Conservation (phyloP, 35 echinoderm and acorn worm species). For the Heliocidaris tuberculata region DNA sequence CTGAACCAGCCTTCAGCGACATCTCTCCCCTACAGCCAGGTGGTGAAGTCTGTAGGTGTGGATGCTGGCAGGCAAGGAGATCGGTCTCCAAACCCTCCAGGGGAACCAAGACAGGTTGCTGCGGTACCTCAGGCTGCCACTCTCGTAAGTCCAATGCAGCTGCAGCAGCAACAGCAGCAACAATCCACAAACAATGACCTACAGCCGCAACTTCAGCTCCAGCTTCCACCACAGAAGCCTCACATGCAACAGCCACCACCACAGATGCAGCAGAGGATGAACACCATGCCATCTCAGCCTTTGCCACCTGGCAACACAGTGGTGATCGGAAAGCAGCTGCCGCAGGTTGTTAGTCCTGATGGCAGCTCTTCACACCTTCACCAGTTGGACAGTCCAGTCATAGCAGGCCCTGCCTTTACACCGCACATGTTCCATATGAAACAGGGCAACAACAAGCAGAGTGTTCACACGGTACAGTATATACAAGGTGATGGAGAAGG, state of each 20-base stretch:
- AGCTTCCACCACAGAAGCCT: background rate
- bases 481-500: conserved; percentile 29
- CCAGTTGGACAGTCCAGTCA: conserved; percentile 8
- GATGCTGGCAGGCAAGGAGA: conserved; percentile 38
- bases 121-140: background rate
- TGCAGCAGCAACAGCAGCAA: conserved; percentile 14
- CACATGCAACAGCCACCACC: conserved; percentile 19
- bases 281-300: conserved; percentile 6
- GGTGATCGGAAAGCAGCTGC: conserved; percentile 28
- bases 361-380: background rate
- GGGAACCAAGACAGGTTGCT: background rate
- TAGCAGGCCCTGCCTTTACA: background rate
- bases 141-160: background rate
- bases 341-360: conserved; percentile 42
- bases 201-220: background rate
- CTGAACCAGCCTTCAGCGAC: background rate
- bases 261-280: background rate
- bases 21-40: conserved; percentile 57
- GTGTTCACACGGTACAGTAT: conserved; percentile 42
- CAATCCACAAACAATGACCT: conserved; percentile 2
- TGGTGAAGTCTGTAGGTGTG: conserved; percentile 51
- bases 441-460: conserved; percentile 28
- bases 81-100: conserved; percentile 32
- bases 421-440: conserved; percentile 39
- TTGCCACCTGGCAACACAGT: conserved; percentile 17